phyloP scores from a whole-genome alignment of 2,113 vertebrate genomes.

The Rhinoptilus africanus region DNA sequence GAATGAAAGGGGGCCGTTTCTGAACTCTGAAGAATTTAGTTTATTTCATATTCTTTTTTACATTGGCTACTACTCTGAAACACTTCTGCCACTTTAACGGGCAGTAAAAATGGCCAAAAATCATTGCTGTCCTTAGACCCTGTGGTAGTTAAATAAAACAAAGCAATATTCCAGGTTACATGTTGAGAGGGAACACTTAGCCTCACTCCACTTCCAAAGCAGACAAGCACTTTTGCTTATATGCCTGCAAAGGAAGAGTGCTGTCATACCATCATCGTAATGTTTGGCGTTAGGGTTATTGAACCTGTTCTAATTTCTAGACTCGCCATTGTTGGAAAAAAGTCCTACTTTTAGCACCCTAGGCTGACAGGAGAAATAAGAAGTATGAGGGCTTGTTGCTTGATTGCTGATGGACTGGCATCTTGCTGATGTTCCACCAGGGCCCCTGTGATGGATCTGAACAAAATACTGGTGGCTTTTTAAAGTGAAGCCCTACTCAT shows the following conservation, averaged over 20 bases:
- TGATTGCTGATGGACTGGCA: neutral
- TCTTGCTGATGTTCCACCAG: neutral
- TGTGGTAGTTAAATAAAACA: neutral
- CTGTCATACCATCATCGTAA: neutral
- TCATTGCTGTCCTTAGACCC: neutral
- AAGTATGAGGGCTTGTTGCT: neutral
- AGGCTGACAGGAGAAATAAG: neutral
- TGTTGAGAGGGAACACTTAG: neutral
- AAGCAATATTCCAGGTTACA: neutral
- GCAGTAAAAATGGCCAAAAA: neutral
- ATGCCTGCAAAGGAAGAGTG: neutral
- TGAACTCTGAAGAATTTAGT: neutral
- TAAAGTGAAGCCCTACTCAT: neutral
- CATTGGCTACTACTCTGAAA: neutral
- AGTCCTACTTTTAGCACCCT: neutral
- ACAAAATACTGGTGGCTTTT: neutral
- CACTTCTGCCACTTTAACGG: neutral
- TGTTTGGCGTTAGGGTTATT: neutral
- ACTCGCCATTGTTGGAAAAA: neutral
- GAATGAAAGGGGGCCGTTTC: neutral
- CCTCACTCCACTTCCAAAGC: neutral
- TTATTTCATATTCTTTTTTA: conserved; percentile 16
- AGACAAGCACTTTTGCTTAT: neutral
- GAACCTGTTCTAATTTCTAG: neutral
- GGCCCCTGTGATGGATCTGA: neutral